Evolutionary conservation across 2,113 vertebrate genomes (phyloP), one percentile per base, ranked within the genome.

Genomic region (Acanthochromis polyacanthus): DNA sequence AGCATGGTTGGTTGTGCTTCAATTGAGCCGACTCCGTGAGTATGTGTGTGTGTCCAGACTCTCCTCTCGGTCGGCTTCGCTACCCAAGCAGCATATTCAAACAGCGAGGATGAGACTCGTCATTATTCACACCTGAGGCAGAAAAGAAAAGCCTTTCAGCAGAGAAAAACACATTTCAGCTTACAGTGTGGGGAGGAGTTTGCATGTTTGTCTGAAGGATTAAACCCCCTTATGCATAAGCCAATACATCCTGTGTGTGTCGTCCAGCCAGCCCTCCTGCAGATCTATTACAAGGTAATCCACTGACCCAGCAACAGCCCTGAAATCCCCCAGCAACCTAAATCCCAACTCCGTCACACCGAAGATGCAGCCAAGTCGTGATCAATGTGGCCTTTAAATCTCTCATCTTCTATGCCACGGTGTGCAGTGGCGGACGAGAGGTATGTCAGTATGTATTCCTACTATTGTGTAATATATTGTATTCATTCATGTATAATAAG

Each of bases 1-100:
- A 99, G 96, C 97, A 99, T 99, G 91, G 95, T 96, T 95, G 96
- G 95, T 96, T 95, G 96, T 93, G 92, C 93, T 69, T 45, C 65
- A 61, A 61, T 23, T 80, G 86, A 88, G 81, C 86, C 84, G 90
- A 89, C 59, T 83, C 60, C 86, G 76, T 60, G 92, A 82, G 78
- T 94, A 91, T 95, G 87, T 94, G 65, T 94, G 65, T 53, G 58
- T 48, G 74, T 86, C 71, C 73, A 52, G 76, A 58, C 23, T 75
- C 71, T 86, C 80, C 83, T 80, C 67, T 80, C 36, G 23, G 30
- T 51, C 16, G 19, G 75, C 81, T 60, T 36, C 8, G 20, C 84
- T 86, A 86, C 68, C 86, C 79, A 1, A 80, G 79, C 70, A 87
- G 86, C 83, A 91, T 89, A 50, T 48, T 89, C 88, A 91, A 30